phyloP scores from a whole-genome alignment of 2,113 vertebrate species.

The Sorex fumeus region DNA sequence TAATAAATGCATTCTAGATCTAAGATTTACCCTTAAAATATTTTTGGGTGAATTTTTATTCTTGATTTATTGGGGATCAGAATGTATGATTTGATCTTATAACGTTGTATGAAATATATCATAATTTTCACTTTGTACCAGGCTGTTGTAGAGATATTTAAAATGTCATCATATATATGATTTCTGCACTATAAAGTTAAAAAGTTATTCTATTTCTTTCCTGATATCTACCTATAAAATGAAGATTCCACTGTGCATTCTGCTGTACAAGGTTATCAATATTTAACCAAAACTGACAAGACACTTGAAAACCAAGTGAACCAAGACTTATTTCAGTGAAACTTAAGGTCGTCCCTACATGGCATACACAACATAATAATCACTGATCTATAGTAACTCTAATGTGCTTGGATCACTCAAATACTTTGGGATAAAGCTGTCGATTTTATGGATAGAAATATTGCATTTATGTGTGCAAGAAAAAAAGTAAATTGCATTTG shows the following conservation, averaged over 20 bases:
- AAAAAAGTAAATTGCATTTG: conserved; percentile 61
- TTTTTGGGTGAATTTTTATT: conserved; percentile 24
- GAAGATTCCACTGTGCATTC: conserved; percentile 54
- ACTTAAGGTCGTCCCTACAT: conserved; percentile 61
- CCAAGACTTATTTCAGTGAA: conserved; percentile 62
- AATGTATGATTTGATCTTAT: background rate
- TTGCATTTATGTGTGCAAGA: conserved; percentile 55
- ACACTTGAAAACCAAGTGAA: conserved; percentile 74
- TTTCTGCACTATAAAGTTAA: background rate
- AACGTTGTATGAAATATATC: background rate
- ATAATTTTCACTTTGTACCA: background rate
- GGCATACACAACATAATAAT: conserved; percentile 68
- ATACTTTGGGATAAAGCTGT: conserved; percentile 54
- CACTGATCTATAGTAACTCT: conserved; percentile 65
- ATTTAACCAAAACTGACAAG: conserved; percentile 82
- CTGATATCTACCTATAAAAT: conserved; percentile 70
- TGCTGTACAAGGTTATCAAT: conserved; percentile 80
- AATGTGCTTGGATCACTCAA: conserved; percentile 60
- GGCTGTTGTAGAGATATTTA: conserved; percentile 38
- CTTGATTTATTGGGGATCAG: background rate
- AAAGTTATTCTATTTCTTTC: background rate
- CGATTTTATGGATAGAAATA: conserved; percentile 21
- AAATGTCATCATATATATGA: background rate
- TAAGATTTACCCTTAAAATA: background rate
- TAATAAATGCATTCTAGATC: background rate